Percentiles rank a stretch among this genome's conserved stretches.
phyloP scores from a whole-genome alignment of 2,113 vertebrate species.

The Eudyptes chrysolophus region DNA sequence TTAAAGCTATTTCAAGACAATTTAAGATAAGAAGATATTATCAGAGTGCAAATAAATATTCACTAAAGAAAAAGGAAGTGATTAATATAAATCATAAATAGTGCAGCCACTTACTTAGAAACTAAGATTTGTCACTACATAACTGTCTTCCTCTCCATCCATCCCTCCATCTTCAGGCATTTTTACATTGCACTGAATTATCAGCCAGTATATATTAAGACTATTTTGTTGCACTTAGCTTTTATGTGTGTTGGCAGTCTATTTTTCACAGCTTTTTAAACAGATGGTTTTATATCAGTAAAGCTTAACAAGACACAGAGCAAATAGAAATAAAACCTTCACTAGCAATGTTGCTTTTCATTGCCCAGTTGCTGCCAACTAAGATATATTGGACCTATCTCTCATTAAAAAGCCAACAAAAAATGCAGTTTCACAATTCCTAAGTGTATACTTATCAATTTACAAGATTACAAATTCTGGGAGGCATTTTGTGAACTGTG shows the following conservation, averaged over 20 bases:
- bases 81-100: not conserved
- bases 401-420: conserved; percentile 29
- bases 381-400: conserved; percentile 41
- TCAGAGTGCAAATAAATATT: not conserved
- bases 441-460: conserved; percentile 19
- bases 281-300: conserved; percentile 69
- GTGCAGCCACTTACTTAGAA: not conserved
- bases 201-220: conserved; percentile 23
- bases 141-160: not conserved
- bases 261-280: conserved; percentile 70
- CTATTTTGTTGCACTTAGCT: conserved; percentile 54
- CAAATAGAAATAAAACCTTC: conserved; percentile 66
- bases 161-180: not conserved
- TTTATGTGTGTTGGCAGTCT: conserved; percentile 34
- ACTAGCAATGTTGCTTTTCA: conserved; percentile 59
- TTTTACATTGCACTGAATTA: not conserved
- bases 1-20: not conserved
- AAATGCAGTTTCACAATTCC: conserved; percentile 33
- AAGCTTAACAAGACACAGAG: conserved; percentile 66
- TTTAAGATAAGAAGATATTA: not conserved
- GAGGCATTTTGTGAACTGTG: not conserved
- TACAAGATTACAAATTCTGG: conserved; percentile 8
- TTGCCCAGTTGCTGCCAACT: conserved; percentile 52
- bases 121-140: not conserved
- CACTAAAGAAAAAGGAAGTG: not conserved